These are phyloP conservation scores for Habroteleia sp. DNA, from an alignment of 2,888 invertebrate genomes.

Conservation along the genomic window DNA sequence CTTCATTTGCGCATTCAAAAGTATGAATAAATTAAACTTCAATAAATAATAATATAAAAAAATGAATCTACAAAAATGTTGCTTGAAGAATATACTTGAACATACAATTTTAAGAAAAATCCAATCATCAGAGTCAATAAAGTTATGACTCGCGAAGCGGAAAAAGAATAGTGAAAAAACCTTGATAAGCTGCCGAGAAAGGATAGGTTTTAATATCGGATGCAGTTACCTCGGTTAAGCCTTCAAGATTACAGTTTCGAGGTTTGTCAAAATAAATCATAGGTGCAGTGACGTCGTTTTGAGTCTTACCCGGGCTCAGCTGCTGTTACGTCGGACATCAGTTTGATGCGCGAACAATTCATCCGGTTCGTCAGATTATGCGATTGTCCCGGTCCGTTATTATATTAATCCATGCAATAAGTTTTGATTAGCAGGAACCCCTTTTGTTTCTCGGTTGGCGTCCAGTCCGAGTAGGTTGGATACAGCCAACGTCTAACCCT, in stretches of 20 bases:
- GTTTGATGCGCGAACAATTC: slow-evolving; percentile 72
- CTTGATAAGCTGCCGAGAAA: slow-evolving; percentile 67
- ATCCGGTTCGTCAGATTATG: slow-evolving; percentile 39
- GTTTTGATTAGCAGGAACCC: slow-evolving; percentile 35
- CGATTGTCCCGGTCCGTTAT: slow-evolving; percentile 6
- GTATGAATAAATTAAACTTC: too few relatives aligned
- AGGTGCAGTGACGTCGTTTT: slow-evolving; percentile 72
- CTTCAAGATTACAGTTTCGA: slow-evolving; percentile 78
- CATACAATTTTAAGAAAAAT: slow-evolving; percentile 23
- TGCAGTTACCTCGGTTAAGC: slow-evolving; percentile 72
- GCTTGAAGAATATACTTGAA: too few relatives aligned
- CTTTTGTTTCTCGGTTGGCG: slow-evolving; percentile 24
- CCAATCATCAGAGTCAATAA: slow-evolving; percentile 31
- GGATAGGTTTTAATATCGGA: slow-evolving; percentile 77
- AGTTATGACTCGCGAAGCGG: slow-evolving; percentile 21
- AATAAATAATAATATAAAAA: too few relatives aligned
- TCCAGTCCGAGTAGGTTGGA: slow-evolving; percentile 3
- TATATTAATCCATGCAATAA: slow-evolving; percentile 35
- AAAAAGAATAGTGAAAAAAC: slow-evolving; percentile 42
- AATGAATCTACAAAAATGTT: too few relatives aligned
- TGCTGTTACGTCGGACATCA: slow-evolving; percentile 73
- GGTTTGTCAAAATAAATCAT: slow-evolving; percentile 78
- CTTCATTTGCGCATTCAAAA: too few relatives aligned
- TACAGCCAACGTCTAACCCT: slow-evolving; percentile 17
- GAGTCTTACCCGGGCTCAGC: slow-evolving; percentile 72